Evolutionary conservation across 2,113 vertebrate species (phyloP).

Genomic region (Myrmophylax atrothorax): DNA sequence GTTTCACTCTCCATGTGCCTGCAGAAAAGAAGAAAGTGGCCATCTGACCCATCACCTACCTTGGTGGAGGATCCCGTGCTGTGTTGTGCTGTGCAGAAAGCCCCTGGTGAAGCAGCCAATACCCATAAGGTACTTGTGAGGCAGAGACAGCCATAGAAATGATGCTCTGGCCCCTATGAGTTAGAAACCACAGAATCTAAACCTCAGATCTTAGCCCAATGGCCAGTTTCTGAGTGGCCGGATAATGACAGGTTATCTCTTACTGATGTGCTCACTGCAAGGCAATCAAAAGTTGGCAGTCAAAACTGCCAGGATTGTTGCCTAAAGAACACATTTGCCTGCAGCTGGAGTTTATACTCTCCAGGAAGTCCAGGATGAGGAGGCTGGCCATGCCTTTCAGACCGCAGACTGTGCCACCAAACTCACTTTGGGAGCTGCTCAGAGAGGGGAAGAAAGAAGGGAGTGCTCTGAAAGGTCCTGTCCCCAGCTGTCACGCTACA

Average conservation of each 20-base stretch:
- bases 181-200: neutral
- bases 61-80: neutral
- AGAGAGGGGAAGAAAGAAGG: neutral
- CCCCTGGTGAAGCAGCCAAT: neutral
- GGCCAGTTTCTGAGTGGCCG: neutral
- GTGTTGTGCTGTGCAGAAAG: neutral
- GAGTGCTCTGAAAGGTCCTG: rapidly evolving
- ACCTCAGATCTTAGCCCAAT: neutral
- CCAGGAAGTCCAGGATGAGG: neutral
- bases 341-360: neutral
- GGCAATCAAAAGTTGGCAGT: neutral
- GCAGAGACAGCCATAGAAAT: neutral
- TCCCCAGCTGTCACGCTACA: rapidly evolving
- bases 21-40: neutral
- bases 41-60: rapidly evolving
- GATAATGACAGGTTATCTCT: neutral
- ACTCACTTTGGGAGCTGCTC: neutral
- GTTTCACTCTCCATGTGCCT: neutral
- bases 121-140: too few relatives aligned
- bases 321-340: neutral
- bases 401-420: neutral
- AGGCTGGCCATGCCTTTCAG: neutral
- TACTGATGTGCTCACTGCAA: neutral
- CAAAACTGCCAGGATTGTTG: neutral
- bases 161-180: neutral